These are phyloP conservation scores for Ariopsis seemanni DNA, from an alignment of 2,113 vertebrate species.

Conservation along the genomic window DNA sequence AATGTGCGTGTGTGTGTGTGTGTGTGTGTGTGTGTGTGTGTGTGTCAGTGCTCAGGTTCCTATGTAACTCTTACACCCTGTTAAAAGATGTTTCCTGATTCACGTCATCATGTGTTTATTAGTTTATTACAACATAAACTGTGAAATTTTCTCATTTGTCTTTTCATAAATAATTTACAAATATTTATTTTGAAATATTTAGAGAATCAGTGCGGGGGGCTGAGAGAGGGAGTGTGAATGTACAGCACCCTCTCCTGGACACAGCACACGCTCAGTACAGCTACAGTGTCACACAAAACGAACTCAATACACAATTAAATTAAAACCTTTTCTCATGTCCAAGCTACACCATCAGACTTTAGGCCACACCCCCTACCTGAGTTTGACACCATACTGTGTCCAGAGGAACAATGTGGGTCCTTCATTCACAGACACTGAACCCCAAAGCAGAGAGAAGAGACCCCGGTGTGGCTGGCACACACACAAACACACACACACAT, in stretches of 20 bases:
- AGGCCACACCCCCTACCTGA: background rate
- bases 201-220: background rate
- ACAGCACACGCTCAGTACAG: background rate
- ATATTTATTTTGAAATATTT: background rate
- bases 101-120: background rate
- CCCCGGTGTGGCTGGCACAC: background rate
- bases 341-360: background rate
- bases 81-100: background rate
- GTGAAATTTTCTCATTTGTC: background rate
- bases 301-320: background rate
- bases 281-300: too few species aligned
- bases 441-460: background rate
- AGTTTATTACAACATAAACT: background rate
- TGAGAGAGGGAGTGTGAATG: background rate
- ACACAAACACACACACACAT: background rate
- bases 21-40: background rate
- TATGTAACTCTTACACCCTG: background rate
- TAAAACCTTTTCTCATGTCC: background rate
- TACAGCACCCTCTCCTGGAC: background rate
- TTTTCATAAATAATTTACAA: background rate
- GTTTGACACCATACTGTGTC: background rate
- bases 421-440: background rate
- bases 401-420: background rate
- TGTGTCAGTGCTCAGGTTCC: background rate
- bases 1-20: slow-evolving; percentile 6